Evolutionary conservation across 2,888 invertebrate species (phyloP).

Genomic region (Lochmaea crataegi): DNA sequence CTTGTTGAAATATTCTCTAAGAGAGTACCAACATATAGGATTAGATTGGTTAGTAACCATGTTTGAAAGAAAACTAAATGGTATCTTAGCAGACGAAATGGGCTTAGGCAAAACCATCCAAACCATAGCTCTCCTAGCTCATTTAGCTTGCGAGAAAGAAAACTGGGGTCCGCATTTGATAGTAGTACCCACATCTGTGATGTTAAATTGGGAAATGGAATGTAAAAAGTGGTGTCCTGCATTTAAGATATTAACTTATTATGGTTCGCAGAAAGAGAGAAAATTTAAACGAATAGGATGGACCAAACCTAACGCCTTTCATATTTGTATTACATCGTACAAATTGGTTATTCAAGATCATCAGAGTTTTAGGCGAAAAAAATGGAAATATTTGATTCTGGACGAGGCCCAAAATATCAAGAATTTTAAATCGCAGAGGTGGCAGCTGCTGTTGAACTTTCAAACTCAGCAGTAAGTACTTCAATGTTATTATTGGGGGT

Average conservation of each 20-base stretch:
- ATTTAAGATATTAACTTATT: slow-evolving; percentile 98
- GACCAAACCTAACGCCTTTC: slow-evolving; percentile 99
- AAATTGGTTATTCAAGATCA: slow-evolving; percentile 99
- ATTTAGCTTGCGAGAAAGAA: slow-evolving; percentile 89
- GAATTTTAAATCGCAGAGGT: slow-evolving; percentile 98
- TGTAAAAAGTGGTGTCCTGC: slow-evolving; percentile 99
- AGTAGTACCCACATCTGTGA: slow-evolving; percentile 98
- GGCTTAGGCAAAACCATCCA: slow-evolving; percentile 97
- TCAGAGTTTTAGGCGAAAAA: slow-evolving; percentile 95
- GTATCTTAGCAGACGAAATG: slow-evolving; percentile 97
- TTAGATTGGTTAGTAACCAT: slow-evolving; percentile 97
- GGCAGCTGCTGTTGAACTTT: slow-evolving; percentile 96
- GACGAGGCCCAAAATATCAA: slow-evolving; percentile 99
- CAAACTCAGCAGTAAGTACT: slow-evolving; percentile 85
- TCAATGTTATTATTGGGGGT: not conserved
- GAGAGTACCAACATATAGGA: slow-evolving; percentile 98
- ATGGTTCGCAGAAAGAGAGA: slow-evolving; percentile 95
- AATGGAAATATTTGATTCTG: slow-evolving; percentile 97
- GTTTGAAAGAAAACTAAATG: slow-evolving; percentile 94
- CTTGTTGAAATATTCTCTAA: slow-evolving; percentile 87
- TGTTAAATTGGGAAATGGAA: slow-evolving; percentile 99
- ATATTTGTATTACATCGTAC: slow-evolving; percentile 97
- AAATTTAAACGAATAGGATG: slow-evolving; percentile 90
- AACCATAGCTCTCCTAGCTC: slow-evolving; percentile 93
- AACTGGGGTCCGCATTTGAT: slow-evolving; percentile 99